Percentiles rank a stretch among this genome's conserved stretches.
Evolutionary conservation across 2,888 invertebrate genomes (phyloP).

Genomic region (Ellobium chinense): DNA sequence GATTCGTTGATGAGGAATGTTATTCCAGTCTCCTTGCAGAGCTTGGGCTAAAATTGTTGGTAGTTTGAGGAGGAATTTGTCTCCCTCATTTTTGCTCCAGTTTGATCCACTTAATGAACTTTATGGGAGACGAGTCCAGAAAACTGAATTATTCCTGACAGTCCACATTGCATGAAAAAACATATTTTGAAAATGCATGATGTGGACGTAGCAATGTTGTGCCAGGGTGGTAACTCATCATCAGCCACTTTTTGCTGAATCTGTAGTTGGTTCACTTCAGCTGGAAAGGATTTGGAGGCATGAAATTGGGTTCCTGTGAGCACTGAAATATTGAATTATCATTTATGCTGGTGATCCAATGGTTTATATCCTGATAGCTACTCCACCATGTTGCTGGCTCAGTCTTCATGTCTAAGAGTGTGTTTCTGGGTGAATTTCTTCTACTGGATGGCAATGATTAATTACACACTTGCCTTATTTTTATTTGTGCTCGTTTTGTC

Average conservation of each 20-base stretch:
- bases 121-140: background rate
- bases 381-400: too few relatives aligned
- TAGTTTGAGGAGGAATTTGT: background rate
- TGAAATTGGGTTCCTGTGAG: background rate
- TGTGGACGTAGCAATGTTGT: background rate
- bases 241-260: background rate
- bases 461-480: too few relatives aligned
- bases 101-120: background rate
- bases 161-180: background rate
- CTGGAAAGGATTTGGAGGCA: background rate
- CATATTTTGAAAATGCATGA: background rate
- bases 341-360: background rate
- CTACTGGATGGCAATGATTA: too few relatives aligned
- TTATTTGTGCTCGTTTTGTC: too few relatives aligned
- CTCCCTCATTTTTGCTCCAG: background rate
- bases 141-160: background rate
- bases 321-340: background rate
- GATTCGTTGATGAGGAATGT: background rate
- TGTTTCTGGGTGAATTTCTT: too few relatives aligned
- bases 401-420: too few relatives aligned
- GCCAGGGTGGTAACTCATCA: background rate
- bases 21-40: background rate
- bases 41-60: background rate
- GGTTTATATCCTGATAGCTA: background rate
- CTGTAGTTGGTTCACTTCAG: background rate